These are phyloP conservation scores for Microctonus aethiopoides DNA, from an alignment of 2,888 invertebrate genomes.

Conservation along the genomic window DNA sequence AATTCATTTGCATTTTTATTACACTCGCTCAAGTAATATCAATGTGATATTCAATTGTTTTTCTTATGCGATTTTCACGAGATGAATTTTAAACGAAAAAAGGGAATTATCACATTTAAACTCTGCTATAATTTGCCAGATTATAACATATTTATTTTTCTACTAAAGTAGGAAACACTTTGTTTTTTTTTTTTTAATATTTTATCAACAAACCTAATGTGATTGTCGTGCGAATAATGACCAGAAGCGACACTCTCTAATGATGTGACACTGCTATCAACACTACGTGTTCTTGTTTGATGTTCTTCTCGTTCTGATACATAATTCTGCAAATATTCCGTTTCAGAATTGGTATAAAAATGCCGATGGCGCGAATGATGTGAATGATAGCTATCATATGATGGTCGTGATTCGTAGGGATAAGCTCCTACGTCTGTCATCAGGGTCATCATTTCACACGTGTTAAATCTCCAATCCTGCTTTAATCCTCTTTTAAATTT, in stretches of 20 bases:
- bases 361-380: constrained; percentile 47
- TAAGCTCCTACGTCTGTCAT: constrained; percentile 63
- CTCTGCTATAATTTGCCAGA: background rate
- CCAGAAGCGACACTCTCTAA: constrained; percentile 45
- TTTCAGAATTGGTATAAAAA: constrained; percentile 46
- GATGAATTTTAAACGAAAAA: background rate
- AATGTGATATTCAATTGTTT: constrained; percentile 15
- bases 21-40: constrained; percentile 3
- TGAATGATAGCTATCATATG: constrained; percentile 56
- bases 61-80: background rate
- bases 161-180: background rate
- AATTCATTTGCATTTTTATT: constrained; percentile 26
- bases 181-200: background rate
- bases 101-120: background rate
- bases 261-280: constrained; percentile 52
- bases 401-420: constrained; percentile 59
- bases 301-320: constrained; percentile 47
- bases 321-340: constrained; percentile 50
- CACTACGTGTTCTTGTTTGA: constrained; percentile 54
- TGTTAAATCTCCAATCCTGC: background rate
- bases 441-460: constrained; percentile 63
- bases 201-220: constrained; percentile 45
- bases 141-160: background rate
- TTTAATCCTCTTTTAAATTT: background rate
- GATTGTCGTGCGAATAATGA: constrained; percentile 52